A percentile compares a stretch with the other conserved stretches of the same genome.
These are phyloP conservation scores for Paradoxurus hermaphroditus DNA, from an alignment of 2,113 vertebrate genomes.

Conservation along the genomic window DNA sequence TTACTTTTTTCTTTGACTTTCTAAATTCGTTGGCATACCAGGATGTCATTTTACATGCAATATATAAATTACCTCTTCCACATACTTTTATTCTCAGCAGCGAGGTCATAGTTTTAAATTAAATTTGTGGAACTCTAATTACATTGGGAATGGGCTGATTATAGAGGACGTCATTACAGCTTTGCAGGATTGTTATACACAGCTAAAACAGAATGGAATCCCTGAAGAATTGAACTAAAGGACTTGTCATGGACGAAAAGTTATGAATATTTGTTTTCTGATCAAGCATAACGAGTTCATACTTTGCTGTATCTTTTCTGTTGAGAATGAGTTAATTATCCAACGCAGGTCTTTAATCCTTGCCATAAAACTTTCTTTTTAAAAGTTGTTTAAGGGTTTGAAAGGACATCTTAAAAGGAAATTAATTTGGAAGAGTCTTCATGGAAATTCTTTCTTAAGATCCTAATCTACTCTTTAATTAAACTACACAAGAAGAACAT, in stretches of 20 bases:
- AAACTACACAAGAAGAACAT: background rate
- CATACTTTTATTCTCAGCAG: background rate
- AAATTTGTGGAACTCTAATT: conserved; percentile 63
- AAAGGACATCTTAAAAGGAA: conserved; percentile 53
- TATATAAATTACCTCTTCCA: conserved; percentile 32
- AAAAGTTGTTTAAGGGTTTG: conserved; percentile 38
- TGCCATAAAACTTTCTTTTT: conserved; percentile 38
- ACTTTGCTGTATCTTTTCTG: conserved; percentile 25
- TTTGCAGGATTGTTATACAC: conserved; percentile 46
- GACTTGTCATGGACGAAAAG: background rate
- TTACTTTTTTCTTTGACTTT: conserved; percentile 7
- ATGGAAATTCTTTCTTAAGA: conserved; percentile 45
- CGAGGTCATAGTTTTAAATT: conserved; percentile 56
- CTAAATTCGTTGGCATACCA: conserved; percentile 39
- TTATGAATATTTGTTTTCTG: conserved; percentile 50
- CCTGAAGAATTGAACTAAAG: conserved; percentile 25
- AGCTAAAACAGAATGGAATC: conserved; percentile 62
- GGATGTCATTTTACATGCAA: conserved; percentile 20
- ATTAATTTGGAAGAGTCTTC: background rate
- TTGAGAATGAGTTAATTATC: conserved; percentile 45
- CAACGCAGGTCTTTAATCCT: conserved; percentile 32
- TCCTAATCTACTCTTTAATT: conserved; percentile 31
- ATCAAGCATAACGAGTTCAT: conserved; percentile 4
- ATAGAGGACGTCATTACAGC: conserved; percentile 55
- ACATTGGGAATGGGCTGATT: conserved; percentile 53